These are phyloP conservation scores for Chromis chromis DNA, from an alignment of 2,797 vertebrate genomes.

Conservation along the genomic window DNA sequence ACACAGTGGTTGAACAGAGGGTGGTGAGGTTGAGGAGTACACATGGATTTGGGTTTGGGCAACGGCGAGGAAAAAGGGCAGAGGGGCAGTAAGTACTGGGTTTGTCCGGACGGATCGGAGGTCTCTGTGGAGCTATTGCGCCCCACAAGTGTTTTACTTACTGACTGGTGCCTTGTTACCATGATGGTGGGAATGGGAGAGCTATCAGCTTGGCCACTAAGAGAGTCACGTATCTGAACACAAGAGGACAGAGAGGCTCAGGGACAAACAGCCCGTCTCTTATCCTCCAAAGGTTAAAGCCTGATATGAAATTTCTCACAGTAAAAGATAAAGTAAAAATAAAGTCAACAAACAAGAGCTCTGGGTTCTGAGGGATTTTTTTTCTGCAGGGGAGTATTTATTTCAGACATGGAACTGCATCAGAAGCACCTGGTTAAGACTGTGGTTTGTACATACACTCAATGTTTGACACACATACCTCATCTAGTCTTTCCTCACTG, in stretches of 20 bases:
- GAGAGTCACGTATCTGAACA: slow-evolving; percentile 85
- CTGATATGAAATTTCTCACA: slow-evolving; percentile 25
- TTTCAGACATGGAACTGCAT: slow-evolving; percentile 33
- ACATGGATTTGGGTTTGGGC: slow-evolving; percentile 61
- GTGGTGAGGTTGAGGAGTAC: slow-evolving; percentile 59
- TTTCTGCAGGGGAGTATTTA: slow-evolving; percentile 17
- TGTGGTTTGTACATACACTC: background rate
- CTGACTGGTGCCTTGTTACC: slow-evolving; percentile 85
- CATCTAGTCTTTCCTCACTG: slow-evolving; percentile 90
- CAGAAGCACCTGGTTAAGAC: slow-evolving; percentile 15
- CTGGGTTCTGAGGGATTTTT: slow-evolving; percentile 23
- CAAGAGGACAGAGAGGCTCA: slow-evolving; percentile 86
- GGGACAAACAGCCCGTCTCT: slow-evolving; percentile 59
- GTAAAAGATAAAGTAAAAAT: slow-evolving; percentile 16
- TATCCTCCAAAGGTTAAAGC: slow-evolving; percentile 34
- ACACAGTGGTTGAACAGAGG: slow-evolving; percentile 69
- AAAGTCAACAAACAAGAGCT: slow-evolving; percentile 1
- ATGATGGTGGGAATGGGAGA: slow-evolving; percentile 85
- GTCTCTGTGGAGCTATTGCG: slow-evolving; percentile 50
- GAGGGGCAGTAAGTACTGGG: slow-evolving; percentile 55
- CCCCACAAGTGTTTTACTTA: slow-evolving; percentile 82
- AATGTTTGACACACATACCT: slow-evolving; percentile 81
- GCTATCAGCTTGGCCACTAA: slow-evolving; percentile 81
- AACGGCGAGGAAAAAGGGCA: slow-evolving; percentile 22
- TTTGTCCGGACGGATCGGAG: slow-evolving; percentile 43